Evolutionary conservation across 2,888 invertebrate genomes (phyloP), one percentile per base, ranked within the genome.

Genomic region (Tholera decimalis): DNA sequence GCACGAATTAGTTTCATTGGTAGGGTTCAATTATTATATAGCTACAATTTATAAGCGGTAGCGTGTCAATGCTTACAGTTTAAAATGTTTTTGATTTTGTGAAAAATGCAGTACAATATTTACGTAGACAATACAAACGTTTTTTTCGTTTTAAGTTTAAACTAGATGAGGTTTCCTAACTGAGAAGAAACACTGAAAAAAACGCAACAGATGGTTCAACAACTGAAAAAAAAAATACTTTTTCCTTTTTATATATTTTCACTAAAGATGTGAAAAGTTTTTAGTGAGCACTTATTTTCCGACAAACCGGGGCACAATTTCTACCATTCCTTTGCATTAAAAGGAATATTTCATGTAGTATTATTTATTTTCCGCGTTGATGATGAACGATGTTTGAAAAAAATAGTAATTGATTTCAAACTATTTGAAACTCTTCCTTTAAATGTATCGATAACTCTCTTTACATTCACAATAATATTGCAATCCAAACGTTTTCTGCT

Each of bases 181-280:
- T n/a, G n/a, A n/a, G n/a, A n/a, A n/a, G n/a, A n/a, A n/a, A n/a
- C n/a, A n/a, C n/a, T n/a, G n/a, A n/a, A n/a, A n/a, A n/a, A n/a
- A 72, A 82, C 82, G 88, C 89, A 91, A 90, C 91, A 89, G 90
- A 89, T 90, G 89, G 85, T 77, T 65, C 56, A 67, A 81, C 84
- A 83, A 73, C 75, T 64, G 77, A 80, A 83, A 84, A 79, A 81
- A 79, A 41, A 43, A 46, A 0, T 61, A 50, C 51, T 43, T 37
- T 49, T 26, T 0, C 30, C 11, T 54, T 61, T 66, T 64, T 59
- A 55, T 51, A 13, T 24, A 46, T 59, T 65, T 64, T 43, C 47
- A 35, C 20, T 20, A 41, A 15, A 50, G 70, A 78, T 62, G 57
- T 56, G 11, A 28, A 56, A 73, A 73, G 54, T 74, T 74, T 73